Percentiles rank a stretch among this genome's conserved stretches.
Conservation (phyloP, 1,140 invertebrate species). For the Melipona quadrifasciata region DNA sequence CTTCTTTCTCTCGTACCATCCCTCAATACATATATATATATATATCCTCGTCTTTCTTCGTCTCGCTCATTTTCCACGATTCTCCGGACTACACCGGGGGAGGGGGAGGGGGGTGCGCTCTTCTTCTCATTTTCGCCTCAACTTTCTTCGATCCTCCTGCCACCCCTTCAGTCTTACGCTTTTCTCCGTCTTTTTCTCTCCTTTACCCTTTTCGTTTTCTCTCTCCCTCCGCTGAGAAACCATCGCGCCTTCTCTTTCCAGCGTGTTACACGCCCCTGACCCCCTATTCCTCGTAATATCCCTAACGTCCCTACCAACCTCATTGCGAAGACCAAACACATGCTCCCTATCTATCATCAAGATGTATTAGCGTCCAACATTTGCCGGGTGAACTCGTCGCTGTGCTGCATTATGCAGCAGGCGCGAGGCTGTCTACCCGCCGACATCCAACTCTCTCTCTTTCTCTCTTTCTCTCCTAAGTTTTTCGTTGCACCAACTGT, state of each 20-base stretch:
- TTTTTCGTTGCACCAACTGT: slow-evolving; percentile 5
- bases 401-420: slow-evolving; percentile 79
- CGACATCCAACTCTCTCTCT: slow-evolving; percentile 4
- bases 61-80: slow-evolving; percentile 4
- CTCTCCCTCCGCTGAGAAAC: background rate
- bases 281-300: slow-evolving; percentile 55
- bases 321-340: slow-evolving; percentile 81
- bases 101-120: background rate
- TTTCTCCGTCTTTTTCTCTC: slow-evolving; percentile 1
- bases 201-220: background rate
- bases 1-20: slow-evolving; percentile 50
- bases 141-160: slow-evolving; percentile 10
- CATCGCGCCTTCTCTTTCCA: background rate
- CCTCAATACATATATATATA: background rate
- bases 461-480: background rate
- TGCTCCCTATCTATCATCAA: slow-evolving; percentile 81
- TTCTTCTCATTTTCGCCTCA: slow-evolving; percentile 42
- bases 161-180: background rate
- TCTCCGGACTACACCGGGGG: background rate
- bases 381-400: slow-evolving; percentile 78
- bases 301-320: slow-evolving; percentile 69
- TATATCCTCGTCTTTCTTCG: background rate
- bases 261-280: background rate
- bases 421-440: slow-evolving; percentile 46
- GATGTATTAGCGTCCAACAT: slow-evolving; percentile 81